Percentiles rank a stretch among this genome's conserved stretches.
phyloP scores from a whole-genome alignment of 2,797 vertebrate genomes.

The Protosalanx chinensis region DNA sequence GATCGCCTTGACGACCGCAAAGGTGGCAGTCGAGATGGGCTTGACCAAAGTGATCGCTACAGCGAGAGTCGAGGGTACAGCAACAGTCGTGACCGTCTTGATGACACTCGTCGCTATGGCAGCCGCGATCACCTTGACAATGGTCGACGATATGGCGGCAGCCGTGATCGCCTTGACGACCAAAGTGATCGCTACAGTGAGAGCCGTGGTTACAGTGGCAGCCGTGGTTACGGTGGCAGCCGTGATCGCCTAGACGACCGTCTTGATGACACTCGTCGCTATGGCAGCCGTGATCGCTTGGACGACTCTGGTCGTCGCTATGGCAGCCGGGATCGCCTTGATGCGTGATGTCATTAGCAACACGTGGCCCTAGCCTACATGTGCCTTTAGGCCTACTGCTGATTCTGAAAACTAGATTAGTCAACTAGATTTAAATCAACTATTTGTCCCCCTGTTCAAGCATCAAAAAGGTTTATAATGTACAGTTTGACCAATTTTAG shows the following conservation, averaged over 20 bases:
- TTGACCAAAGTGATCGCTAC: background rate
- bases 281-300: constrained; percentile 18
- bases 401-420: too few species aligned
- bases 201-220: background rate
- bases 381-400: too few species aligned
- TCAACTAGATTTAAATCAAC: too few species aligned
- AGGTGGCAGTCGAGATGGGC: constrained; percentile 21
- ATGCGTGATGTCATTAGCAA: constrained; percentile 36
- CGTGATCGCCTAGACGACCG: constrained; percentile 3
- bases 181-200: constrained; percentile 13
- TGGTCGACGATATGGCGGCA: background rate
- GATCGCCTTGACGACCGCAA: constrained; percentile 18
- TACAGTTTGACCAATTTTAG: too few species aligned
- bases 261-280: constrained; percentile 1
- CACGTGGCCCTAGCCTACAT: background rate
- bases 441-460: too few species aligned
- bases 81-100: constrained; percentile 21
- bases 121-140: constrained; percentile 6
- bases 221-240: constrained; percentile 8
- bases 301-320: background rate
- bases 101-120: constrained; percentile 18
- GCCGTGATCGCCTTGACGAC: constrained; percentile 17
- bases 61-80: constrained; percentile 13
- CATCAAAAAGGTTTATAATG: too few species aligned
- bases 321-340: fast-evolving